Evolutionary conservation across 2,113 vertebrate species (phyloP), one percentile per base, ranked within the genome.

Genomic region (Proteles cristata): DNA sequence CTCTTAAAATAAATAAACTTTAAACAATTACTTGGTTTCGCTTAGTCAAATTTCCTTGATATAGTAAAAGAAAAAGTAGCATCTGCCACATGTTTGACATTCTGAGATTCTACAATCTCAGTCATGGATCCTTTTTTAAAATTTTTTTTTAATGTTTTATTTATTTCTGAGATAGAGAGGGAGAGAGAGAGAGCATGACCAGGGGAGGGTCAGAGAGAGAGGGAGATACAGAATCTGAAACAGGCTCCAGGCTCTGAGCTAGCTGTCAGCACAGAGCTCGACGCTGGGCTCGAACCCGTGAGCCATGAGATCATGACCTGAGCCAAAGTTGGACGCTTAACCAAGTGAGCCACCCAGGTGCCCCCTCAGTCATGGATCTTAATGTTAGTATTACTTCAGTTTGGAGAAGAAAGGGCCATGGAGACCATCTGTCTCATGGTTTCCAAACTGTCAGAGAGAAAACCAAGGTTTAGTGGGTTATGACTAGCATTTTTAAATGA

Each of bases 1-100:
- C 58, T 61, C 58, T 61, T 7, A 61, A 61, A 61, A 61, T 61
- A 61, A 61, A 61, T 23, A 61, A 61, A 12, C 61, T 39, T 73
- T 58, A 35, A 79, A 69, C 63, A 93, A 88, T 92, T 55, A 69
- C 73, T 69, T 92, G 63, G 94, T 77, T 92, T 88, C 48, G 26
- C 11, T 63, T 85, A 28, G 65, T 53, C 73, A 88, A 45, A 83
- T 73, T 65, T 92, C 21, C 77, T 82, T 93, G 50, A 74, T 15
- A 58, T 0, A n/a, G 26, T 90, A n/a, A 94, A 93, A 85, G 33
- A 53, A 71, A 35, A 61, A 31, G 45, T 48, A 77, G 5, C 17
- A 53, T 26, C 61, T 87, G 19, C 21, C 61, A 21, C 17, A 3
- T 86, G 58, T 23, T 89, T 65, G 66, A 14, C 35, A 25, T 87